These are phyloP conservation scores for Rhombomys opimus DNA, from an alignment of 2,113 vertebrate genomes.

Conservation along the genomic window DNA sequence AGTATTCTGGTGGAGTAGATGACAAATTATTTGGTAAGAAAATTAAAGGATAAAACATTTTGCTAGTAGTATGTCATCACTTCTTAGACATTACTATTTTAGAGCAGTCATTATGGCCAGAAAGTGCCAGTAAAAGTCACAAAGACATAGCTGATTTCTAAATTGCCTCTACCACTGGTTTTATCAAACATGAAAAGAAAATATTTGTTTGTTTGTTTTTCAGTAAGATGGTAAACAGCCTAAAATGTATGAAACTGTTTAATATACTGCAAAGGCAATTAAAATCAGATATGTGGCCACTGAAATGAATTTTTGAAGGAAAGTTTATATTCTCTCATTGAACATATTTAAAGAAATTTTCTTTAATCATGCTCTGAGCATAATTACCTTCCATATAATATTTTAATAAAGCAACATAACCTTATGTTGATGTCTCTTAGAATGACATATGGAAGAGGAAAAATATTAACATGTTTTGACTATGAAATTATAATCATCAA, in stretches of 20 bases:
- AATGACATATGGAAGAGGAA: constrained; percentile 37
- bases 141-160: constrained; percentile 63
- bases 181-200: constrained; percentile 44
- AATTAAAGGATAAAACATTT: constrained; percentile 48
- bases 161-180: constrained; percentile 62
- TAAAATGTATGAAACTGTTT: constrained; percentile 33
- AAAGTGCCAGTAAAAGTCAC: constrained; percentile 60
- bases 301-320: constrained; percentile 18
- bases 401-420: constrained; percentile 55
- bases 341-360: constrained; percentile 31
- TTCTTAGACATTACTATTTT: constrained; percentile 32
- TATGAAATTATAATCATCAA: constrained; percentile 54
- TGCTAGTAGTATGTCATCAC: constrained; percentile 29
- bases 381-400: constrained; percentile 16
- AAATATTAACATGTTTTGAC: constrained; percentile 50
- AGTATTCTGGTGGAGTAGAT: constrained; percentile 32
- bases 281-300: constrained; percentile 7
- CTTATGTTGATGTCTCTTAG: neutral
- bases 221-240: neutral
- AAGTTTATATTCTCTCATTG: constrained; percentile 31
- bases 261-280: constrained; percentile 28
- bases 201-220: constrained; percentile 52
- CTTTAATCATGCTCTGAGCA: constrained; percentile 55
- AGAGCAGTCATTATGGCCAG: constrained; percentile 45
- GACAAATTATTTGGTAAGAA: constrained; percentile 30